phyloP scores from a whole-genome alignment of 2,113 vertebrate species.

The Zosterops hypoxanthus region DNA sequence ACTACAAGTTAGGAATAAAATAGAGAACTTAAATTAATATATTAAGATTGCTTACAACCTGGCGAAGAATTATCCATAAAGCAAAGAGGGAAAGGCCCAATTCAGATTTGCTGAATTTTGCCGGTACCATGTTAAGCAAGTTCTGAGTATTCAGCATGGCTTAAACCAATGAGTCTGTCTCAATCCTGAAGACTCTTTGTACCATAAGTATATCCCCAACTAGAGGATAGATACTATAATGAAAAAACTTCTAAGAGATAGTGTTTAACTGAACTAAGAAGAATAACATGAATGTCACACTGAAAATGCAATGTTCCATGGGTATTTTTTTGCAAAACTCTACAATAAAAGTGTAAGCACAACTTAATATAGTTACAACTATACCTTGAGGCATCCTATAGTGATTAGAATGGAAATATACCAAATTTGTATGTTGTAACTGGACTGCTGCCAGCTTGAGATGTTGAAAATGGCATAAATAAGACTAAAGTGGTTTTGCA shows the following conservation, averaged over 20 bases:
- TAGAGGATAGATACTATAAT: neutral
- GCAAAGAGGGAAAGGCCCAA: neutral
- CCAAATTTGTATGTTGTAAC: neutral
- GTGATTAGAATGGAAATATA: neutral
- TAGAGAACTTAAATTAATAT: neutral
- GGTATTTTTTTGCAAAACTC: neutral
- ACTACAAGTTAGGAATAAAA: neutral
- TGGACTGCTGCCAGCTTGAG: neutral
- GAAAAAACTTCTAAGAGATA: neutral
- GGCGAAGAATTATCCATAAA: neutral
- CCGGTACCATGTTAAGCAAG: neutral
- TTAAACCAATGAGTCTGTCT: neutral
- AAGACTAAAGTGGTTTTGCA: neutral
- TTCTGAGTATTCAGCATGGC: neutral
- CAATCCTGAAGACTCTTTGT: neutral
- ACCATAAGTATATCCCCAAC: neutral
- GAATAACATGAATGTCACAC: neutral
- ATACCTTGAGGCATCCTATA: neutral
- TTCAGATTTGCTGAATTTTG: neutral
- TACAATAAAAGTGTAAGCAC: neutral
- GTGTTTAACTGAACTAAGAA: neutral
- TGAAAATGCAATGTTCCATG: neutral
- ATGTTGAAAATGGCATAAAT: neutral
- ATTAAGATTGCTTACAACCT: neutral
- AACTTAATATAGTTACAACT: neutral